A percentile compares a stretch with the other conserved stretches of the same genome.
Conservation (phyloP, 2,113 vertebrate species). For the Tragelaphus buxtoni region DNA sequence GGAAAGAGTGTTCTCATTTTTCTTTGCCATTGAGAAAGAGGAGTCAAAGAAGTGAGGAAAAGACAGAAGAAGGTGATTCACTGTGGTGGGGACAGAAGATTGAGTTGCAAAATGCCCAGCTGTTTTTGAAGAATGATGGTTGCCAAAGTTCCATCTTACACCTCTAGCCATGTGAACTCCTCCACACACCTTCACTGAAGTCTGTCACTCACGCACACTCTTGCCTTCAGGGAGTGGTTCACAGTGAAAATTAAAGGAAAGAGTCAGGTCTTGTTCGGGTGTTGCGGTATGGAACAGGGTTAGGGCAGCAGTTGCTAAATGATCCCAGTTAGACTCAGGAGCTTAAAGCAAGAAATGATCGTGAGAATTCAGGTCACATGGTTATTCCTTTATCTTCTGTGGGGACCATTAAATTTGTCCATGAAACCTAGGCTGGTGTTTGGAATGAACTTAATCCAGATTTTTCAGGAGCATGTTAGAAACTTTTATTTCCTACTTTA, state of each 20-base stretch:
- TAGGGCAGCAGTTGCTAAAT: neutral
- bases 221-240: neutral
- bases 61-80: neutral
- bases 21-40: neutral
- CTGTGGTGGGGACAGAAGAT: neutral
- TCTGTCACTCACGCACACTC: neutral
- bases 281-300: fast-evolving
- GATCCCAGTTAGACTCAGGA: neutral
- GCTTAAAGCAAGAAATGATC: neutral
- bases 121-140: neutral
- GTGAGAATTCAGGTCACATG: neutral
- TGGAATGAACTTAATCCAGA: neutral
- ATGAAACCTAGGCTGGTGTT: neutral
- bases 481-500: neutral
- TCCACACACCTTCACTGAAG: neutral
- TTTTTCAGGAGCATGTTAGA: neutral
- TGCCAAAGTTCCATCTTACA: neutral
- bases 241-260: neutral
- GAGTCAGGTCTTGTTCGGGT: neutral
- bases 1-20: neutral
- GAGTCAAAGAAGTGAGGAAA: neutral
- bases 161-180: neutral
- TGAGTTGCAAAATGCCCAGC: neutral
- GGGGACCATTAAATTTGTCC: neutral
- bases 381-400: neutral